Evolutionary conservation across 1,140 invertebrate species (phyloP).

Genomic region (Neomicropteryx cornuta): DNA sequence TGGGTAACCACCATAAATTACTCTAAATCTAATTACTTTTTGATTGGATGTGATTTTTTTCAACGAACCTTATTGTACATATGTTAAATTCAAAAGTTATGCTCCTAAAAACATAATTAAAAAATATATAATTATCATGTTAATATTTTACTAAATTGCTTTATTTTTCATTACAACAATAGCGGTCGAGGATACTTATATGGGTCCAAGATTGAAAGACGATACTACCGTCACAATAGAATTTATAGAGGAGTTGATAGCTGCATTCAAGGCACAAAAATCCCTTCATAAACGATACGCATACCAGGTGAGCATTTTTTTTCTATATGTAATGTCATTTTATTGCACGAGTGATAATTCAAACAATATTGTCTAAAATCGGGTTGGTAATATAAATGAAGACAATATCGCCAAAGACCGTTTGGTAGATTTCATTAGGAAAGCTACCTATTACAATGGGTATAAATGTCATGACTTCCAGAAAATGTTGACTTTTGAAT

Average conservation of each 20-base stretch:
- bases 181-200: slow-evolving; percentile 93
- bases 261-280: slow-evolving; percentile 85
- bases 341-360: too few species aligned
- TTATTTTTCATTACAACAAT: not conserved
- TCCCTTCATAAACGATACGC: slow-evolving; percentile 95
- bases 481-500: too few species aligned
- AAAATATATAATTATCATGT: not conserved
- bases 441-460: too few species aligned
- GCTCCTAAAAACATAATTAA: not conserved
- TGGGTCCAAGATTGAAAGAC: slow-evolving; percentile 82
- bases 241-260: slow-evolving; percentile 80
- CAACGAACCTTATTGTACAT: too few species aligned
- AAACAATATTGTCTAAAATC: too few species aligned
- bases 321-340: not conserved
- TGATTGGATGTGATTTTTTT: too few species aligned
- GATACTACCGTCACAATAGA: slow-evolving; percentile 76
- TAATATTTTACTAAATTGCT: not conserved
- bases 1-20: too few species aligned
- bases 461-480: too few species aligned
- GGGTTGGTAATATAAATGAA: too few species aligned
- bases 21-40: too few species aligned
- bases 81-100: not conserved
- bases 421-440: too few species aligned
- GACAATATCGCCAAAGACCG: too few species aligned
- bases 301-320: slow-evolving; percentile 63